These are phyloP conservation scores for Acomys russatus DNA, from an alignment of 2,797 vertebrate genomes.

Conservation along the genomic window DNA sequence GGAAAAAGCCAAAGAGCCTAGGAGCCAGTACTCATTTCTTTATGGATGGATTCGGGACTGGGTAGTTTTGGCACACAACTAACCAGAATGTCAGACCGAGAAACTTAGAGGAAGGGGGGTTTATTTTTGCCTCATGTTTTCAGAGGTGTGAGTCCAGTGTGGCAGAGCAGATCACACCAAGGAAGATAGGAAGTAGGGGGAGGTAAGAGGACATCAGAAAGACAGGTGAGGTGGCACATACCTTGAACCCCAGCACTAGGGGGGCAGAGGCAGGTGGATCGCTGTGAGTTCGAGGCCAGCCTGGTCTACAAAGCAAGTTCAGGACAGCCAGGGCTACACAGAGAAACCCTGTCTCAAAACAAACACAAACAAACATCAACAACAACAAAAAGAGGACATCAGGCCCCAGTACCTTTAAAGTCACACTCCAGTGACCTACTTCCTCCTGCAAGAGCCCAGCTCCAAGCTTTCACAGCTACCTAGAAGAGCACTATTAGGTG, in stretches of 20 bases:
- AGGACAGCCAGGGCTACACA: no score
- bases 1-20: background rate
- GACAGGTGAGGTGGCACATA: no score
- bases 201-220: background rate
- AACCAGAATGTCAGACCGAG: background rate
- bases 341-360: no score
- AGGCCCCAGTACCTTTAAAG: background rate
- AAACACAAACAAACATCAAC: no score
- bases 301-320: no score
- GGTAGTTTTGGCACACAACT: background rate
- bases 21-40: rapidly evolving
- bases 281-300: no score
- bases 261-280: no score
- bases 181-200: background rate
- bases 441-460: background rate
- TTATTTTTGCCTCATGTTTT: background rate
- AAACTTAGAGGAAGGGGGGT: background rate
- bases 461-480: background rate
- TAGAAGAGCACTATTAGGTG: background rate
- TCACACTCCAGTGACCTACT: background rate
- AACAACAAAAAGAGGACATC: background rate
- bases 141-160: background rate
- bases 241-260: no score
- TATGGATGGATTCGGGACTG: background rate
- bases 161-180: background rate